These are phyloP conservation scores for Nymphalis c-album DNA, from an alignment of 2,888 invertebrate genomes.

Conservation along the genomic window DNA sequence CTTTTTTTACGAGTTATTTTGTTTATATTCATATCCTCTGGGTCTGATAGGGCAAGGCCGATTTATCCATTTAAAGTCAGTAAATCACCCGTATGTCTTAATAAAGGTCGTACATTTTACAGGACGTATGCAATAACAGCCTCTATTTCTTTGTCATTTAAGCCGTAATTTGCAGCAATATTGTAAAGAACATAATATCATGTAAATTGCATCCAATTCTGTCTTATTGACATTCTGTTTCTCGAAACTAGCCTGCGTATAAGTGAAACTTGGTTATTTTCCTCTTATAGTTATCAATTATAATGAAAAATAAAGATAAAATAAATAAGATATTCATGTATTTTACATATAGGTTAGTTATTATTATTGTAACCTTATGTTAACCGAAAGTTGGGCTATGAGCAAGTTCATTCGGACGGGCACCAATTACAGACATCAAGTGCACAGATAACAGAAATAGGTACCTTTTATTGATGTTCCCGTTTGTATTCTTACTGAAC, in stretches of 20 bases:
- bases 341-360: too few species aligned
- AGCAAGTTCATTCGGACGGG: too few species aligned
- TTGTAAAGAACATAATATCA: neutral
- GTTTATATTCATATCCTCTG: neutral
- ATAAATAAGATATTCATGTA: too few species aligned
- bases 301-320: too few species aligned
- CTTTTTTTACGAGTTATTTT: neutral
- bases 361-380: too few species aligned
- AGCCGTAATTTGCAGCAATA: neutral
- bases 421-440: too few species aligned
- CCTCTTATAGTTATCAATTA: neutral
- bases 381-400: too few species aligned
- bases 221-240: neutral
- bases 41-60: conserved; percentile 22
- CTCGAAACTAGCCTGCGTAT: neutral
- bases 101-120: neutral
- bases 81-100: neutral
- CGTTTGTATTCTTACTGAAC: too few species aligned
- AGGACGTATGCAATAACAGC: neutral
- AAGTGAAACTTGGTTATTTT: neutral
- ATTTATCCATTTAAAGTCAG: conserved; percentile 13
- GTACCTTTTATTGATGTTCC: too few species aligned
- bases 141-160: neutral
- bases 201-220: neutral
- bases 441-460: too few species aligned